Percentiles rank a stretch among this genome's conserved stretches.
Conservation (phyloP, 2,797 vertebrate genomes). For the Tarsius wallacei region DNA sequence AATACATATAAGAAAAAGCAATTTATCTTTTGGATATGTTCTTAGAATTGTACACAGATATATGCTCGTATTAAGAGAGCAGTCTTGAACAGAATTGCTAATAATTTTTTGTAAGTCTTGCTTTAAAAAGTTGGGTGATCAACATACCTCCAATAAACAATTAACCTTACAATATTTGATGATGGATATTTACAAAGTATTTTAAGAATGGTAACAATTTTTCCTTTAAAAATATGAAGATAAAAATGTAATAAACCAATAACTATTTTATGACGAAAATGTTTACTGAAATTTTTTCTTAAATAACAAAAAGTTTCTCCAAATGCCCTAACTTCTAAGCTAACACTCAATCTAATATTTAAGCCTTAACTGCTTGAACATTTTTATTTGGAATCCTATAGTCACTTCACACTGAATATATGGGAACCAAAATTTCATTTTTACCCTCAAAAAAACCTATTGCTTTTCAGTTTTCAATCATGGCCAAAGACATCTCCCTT, state of each 20-base stretch:
- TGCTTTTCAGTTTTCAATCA: not conserved
- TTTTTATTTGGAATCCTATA: not conserved
- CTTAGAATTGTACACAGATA: not conserved
- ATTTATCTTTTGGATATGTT: not conserved
- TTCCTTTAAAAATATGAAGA: not conserved
- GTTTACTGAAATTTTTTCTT: not conserved
- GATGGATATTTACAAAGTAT: not conserved
- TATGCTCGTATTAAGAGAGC: not conserved
- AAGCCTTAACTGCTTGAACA: not conserved
- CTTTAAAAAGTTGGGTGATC: not conserved
- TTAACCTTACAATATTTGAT: not conserved
- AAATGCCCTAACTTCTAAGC: not conserved
- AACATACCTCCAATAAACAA: not conserved
- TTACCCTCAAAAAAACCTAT: not conserved
- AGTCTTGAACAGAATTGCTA: not conserved
- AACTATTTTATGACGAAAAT: not conserved
- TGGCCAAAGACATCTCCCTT: not conserved
- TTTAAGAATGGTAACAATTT: not conserved
- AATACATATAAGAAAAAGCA: not conserved
- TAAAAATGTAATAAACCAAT: not conserved
- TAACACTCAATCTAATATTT: not conserved
- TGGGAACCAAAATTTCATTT: slow-evolving; percentile 26
- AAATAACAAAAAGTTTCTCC: not conserved
- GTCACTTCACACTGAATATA: not conserved
- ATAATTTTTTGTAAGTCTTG: not conserved